Conservation (phyloP, 2,113 vertebrate genomes). For the Mola mola region DNA sequence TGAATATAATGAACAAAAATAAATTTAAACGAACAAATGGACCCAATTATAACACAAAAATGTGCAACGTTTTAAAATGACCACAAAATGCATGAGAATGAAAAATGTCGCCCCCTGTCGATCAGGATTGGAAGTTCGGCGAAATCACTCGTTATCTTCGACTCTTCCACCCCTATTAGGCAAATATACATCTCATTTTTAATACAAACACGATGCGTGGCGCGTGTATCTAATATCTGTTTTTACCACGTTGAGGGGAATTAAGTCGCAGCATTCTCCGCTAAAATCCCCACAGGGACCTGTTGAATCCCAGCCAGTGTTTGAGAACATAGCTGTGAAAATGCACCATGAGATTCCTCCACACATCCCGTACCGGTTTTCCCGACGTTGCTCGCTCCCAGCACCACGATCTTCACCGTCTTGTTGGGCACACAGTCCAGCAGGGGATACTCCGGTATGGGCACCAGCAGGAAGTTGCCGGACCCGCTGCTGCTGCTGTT, state of each 20-base stretch:
- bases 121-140: not conserved
- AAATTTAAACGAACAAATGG: not conserved
- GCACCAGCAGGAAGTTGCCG: conserved; percentile 90
- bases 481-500: conserved; percentile 82
- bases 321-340: not conserved
- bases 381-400: conserved; percentile 90
- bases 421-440: conserved; percentile 88
- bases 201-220: too few species aligned
- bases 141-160: not conserved
- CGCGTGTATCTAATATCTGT: too few species aligned
- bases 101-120: conserved; percentile 47
- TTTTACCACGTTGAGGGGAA: not conserved
- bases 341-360: not conserved
- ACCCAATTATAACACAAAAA: not conserved
- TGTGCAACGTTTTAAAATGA: not conserved
- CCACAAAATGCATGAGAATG: not conserved
- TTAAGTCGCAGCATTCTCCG: not conserved
- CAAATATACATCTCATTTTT: not conserved
- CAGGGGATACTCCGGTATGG: conserved; percentile 89
- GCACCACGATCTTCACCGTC: conserved; percentile 90
- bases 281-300: not conserved
- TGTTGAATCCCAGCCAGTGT: not conserved
- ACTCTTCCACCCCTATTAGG: not conserved
- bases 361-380: conserved; percentile 86
- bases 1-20: not conserved